A percentile compares a stretch with the other conserved stretches of the same genome.
Conservation (phyloP, 2,113 vertebrate genomes). For the Crotalus helleri region DNA sequence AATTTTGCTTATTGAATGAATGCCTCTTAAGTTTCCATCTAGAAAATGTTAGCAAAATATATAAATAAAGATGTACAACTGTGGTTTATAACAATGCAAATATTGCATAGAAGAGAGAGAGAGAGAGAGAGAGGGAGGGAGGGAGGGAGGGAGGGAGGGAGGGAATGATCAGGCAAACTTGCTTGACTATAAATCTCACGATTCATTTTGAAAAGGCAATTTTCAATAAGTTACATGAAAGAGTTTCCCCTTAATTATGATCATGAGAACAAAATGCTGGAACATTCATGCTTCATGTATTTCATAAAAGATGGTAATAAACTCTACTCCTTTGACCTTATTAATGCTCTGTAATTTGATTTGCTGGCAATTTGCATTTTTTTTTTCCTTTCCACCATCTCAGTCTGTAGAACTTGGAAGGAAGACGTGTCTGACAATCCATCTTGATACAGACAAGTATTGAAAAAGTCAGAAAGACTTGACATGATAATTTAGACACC, state of each 20-base stretch:
- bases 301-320: conserved; percentile 51
- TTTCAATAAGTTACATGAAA: not conserved
- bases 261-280: conserved; percentile 45
- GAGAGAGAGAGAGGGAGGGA: too few species aligned
- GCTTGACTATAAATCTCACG: conserved; percentile 51
- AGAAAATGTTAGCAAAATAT: not conserved
- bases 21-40: not conserved
- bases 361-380: conserved; percentile 39
- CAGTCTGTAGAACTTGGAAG: conserved; percentile 33
- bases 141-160: not conserved
- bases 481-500: conserved; percentile 36
- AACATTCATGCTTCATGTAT: conserved; percentile 39
- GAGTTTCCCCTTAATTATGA: conserved; percentile 50
- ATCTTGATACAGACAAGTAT: conserved; percentile 31
- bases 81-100: conserved; percentile 37
- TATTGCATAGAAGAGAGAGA: conserved; percentile 19
- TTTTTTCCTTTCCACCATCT: conserved; percentile 28
- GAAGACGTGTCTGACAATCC: conserved; percentile 35
- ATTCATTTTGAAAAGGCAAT: conserved; percentile 38
- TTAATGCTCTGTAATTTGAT: conserved; percentile 52
- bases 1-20: not conserved
- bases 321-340: conserved; percentile 56
- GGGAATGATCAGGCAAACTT: conserved; percentile 36
- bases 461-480: conserved; percentile 47
- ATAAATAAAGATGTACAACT: not conserved